Evolutionary conservation across 92 coral and sea anemone genomes (phyloP).

Genomic region (Actinernus sp.): DNA sequence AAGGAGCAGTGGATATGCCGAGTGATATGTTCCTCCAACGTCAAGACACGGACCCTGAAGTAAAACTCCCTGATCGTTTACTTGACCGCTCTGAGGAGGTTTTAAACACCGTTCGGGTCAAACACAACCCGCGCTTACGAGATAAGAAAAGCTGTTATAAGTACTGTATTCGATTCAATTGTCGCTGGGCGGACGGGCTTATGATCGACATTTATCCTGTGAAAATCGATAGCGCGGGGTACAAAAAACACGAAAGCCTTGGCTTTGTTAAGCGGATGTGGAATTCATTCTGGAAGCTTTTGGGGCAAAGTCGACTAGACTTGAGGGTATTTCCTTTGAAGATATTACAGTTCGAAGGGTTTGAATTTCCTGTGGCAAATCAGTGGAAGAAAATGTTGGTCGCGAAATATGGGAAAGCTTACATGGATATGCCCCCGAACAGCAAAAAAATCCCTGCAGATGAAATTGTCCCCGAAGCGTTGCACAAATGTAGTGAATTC

Average conservation of each 20-base stretch:
- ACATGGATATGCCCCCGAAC: slow-evolving; percentile 55
- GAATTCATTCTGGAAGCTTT: background rate
- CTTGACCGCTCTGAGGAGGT: too few species aligned
- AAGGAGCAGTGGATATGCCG: slow-evolving; percentile 47
- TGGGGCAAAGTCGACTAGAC: too few species aligned
- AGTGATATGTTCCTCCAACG: slow-evolving; percentile 58
- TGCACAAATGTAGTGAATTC: slow-evolving; percentile 13
- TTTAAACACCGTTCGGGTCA: too few species aligned
- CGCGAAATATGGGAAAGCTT: slow-evolving; percentile 31
- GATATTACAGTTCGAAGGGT: slow-evolving; percentile 69
- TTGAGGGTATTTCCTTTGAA: slow-evolving; percentile 54
- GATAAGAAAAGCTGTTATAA: slow-evolving; percentile 68
- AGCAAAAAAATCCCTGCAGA: background rate
- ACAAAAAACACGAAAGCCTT: background rate
- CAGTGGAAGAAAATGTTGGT: slow-evolving; percentile 50
- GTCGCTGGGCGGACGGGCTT: slow-evolving; percentile 72
- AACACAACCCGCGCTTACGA: slow-evolving; percentile 56
- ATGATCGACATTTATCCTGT: slow-evolving; percentile 61
- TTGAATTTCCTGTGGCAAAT: slow-evolving; percentile 56
- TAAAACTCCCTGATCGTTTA: slow-evolving; percentile 38
- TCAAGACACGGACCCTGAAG: background rate
- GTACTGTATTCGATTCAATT: slow-evolving; percentile 47
- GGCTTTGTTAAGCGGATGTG: too few species aligned
- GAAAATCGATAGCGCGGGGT: background rate
- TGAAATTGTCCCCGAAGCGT: slow-evolving; percentile 7